Evolutionary conservation across 2,113 vertebrate species (phyloP).

Genomic region (Pseudonaja textilis): DNA sequence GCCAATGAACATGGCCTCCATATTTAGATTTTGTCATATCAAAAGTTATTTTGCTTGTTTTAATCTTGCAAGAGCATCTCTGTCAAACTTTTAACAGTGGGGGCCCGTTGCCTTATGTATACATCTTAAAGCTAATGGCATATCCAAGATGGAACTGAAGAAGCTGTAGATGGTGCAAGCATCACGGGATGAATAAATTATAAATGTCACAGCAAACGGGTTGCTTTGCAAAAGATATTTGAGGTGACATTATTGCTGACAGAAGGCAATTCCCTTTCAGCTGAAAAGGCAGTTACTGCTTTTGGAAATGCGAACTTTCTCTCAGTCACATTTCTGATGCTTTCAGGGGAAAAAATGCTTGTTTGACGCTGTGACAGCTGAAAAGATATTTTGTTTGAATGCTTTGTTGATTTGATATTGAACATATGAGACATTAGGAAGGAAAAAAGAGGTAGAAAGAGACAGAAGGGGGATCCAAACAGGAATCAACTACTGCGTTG

Average conservation of each 20-base stretch:
- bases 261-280: conserved; percentile 1
- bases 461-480: not conserved
- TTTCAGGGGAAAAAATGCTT: conserved; percentile 18
- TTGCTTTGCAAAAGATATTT: not conserved
- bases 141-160: conserved; percentile 9
- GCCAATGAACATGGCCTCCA: not conserved
- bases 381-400: conserved; percentile 21
- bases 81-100: conserved; percentile 14
- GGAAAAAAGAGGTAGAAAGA: not conserved
- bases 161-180: not conserved
- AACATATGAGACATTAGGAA: conserved; percentile 13
- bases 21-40: not conserved
- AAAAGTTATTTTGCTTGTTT: not conserved
- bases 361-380: not conserved
- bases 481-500: not conserved
- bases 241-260: conserved; percentile 12
- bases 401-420: conserved; percentile 22
- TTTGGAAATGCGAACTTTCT: conserved; percentile 6
- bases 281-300: conserved; percentile 24
- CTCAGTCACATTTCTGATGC: conserved; percentile 14
- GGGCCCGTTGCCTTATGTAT: rapidly evolving
- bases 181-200: conserved; percentile 26
- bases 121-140: conserved; percentile 1
- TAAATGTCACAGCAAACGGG: not conserved
- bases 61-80: not conserved